Conservation (phyloP, 2,888 invertebrate species). For the Acronicta leporina region DNA sequence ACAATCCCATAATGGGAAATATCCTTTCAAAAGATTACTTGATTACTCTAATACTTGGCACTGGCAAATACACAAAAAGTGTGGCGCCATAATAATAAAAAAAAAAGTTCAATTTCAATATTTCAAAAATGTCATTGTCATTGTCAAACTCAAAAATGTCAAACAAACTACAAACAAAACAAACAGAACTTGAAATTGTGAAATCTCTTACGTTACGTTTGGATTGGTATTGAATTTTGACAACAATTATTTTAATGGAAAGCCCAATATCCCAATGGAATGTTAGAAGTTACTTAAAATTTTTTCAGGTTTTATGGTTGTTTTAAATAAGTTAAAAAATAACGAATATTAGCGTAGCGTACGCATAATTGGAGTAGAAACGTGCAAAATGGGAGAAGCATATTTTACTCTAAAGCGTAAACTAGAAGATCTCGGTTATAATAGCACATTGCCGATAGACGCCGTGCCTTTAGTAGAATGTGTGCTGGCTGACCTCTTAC, state of each 20-base stretch:
- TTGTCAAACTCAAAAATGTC: background rate
- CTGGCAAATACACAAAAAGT: too few species aligned
- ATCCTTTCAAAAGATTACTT: too few species aligned
- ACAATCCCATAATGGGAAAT: too few species aligned
- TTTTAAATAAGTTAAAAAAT: background rate
- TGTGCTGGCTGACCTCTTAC: slow-evolving; percentile 94
- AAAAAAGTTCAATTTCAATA: background rate
- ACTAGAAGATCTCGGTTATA: slow-evolving; percentile 95
- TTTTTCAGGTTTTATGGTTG: too few species aligned
- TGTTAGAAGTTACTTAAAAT: too few species aligned
- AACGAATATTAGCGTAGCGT: background rate
- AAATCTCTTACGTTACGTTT: slow-evolving; percentile 15
- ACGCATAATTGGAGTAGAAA: slow-evolving; percentile 2
- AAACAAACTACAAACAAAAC: slow-evolving; percentile 4
- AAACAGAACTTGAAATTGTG: slow-evolving; percentile 41
- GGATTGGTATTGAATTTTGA: slow-evolving; percentile 21
- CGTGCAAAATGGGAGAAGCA: slow-evolving; percentile 76
- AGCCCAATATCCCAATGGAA: background rate
- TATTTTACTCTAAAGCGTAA: slow-evolving; percentile 90
- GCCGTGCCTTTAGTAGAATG: slow-evolving; percentile 94
- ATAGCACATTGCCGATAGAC: slow-evolving; percentile 92
- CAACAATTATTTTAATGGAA: slow-evolving; percentile 18
- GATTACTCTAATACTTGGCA: too few species aligned
- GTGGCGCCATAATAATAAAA: too few species aligned
- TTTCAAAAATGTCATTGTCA: background rate